Base-by-base conservation (phyloP, 1,140 invertebrate species). In the Oedothorax gibbosus region DNA sequence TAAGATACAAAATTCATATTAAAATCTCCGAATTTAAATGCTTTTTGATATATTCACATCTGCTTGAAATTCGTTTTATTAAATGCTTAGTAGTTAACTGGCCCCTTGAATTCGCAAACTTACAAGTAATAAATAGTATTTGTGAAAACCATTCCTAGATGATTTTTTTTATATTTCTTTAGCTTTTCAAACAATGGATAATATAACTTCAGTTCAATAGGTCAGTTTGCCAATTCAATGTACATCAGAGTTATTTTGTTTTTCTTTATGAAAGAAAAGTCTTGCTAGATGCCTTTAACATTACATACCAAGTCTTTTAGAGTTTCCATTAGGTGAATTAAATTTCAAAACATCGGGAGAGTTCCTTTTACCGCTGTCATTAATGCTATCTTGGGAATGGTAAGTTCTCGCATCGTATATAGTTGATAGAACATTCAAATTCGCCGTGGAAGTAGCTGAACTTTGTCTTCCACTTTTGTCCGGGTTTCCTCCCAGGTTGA, bases 401-500 rank as follows among this genome's bases (percentile, higher is more conserved):
- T 54, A 73, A 53, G 68, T 82, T 57, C 72, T 84, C 2, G 65
- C 56, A 49, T 76, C 81, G 20, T 12, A 14, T 21, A 76, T 68
- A 8, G 72, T 66, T 10, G 81, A 72, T 8, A 84, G 20, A 35
- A 73, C 4, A 60, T 50, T 84, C 14, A 84, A 50, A 57, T 84
- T 84, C 9, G 71, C 81, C 20, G 81, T 62, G 11, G 81, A 84
- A 56, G 71, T 84, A 12, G 81, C 50, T 54, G 81, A 75, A 18
- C 81, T 84, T 7, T 84, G 81, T 10, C 79, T 54, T 7, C 49
- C 8, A 14, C 62, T 62, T 51, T 56, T 77, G 0, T 77, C 75
- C 21, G 69, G 73, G 51, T 51, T 69, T 15, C 83, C 79, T 21
- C 88, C 87, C n/a, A 88, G 66, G 82, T 86, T 88, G 20, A 88